Evolutionary conservation across 2,888 invertebrate genomes (phyloP).

Genomic region (Furcula furcula): DNA sequence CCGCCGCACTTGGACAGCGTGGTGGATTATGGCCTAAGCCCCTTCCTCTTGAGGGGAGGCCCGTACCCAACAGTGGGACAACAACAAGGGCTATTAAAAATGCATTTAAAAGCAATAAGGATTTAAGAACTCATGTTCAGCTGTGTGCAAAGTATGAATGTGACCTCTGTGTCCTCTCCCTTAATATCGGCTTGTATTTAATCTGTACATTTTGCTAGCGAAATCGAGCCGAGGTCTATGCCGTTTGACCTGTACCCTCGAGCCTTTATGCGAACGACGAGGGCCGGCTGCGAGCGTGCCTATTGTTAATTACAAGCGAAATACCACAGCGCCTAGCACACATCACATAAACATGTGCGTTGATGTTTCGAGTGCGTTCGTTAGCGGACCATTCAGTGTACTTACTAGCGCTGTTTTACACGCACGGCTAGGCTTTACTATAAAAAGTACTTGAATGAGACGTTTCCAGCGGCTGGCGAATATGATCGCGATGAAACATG

Average conservation of each 20-base stretch:
- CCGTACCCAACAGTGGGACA: too few species aligned
- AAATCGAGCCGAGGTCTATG: slow-evolving; percentile 19
- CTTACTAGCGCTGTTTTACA: slow-evolving; percentile 28
- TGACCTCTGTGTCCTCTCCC: slow-evolving; percentile 30
- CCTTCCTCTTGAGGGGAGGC: too few species aligned
- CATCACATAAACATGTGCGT: slow-evolving; percentile 20
- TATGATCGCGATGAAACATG: slow-evolving; percentile 15
- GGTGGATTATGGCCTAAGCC: too few species aligned
- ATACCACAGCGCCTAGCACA: slow-evolving; percentile 17
- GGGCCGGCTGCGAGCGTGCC: slow-evolving; percentile 12
- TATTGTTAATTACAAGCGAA: slow-evolving; percentile 26
- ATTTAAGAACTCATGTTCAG: too few species aligned
- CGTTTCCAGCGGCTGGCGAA: slow-evolving; percentile 24
- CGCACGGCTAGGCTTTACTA: slow-evolving; percentile 26
- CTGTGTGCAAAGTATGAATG: slow-evolving; percentile 21
- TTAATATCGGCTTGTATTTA: slow-evolving; percentile 42
- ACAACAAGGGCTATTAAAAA: too few species aligned
- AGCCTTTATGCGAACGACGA: slow-evolving; percentile 14
- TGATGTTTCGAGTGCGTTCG: slow-evolving; percentile 34
- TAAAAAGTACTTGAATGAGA: slow-evolving; percentile 17
- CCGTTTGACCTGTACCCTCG: slow-evolving; percentile 24
- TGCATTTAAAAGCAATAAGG: too few species aligned
- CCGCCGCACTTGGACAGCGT: too few species aligned
- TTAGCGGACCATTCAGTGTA: slow-evolving; percentile 39
- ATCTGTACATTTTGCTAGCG: slow-evolving; percentile 28